phyloP scores from a whole-genome alignment of 2,797 vertebrate species.

The Cyprinella venusta region DNA sequence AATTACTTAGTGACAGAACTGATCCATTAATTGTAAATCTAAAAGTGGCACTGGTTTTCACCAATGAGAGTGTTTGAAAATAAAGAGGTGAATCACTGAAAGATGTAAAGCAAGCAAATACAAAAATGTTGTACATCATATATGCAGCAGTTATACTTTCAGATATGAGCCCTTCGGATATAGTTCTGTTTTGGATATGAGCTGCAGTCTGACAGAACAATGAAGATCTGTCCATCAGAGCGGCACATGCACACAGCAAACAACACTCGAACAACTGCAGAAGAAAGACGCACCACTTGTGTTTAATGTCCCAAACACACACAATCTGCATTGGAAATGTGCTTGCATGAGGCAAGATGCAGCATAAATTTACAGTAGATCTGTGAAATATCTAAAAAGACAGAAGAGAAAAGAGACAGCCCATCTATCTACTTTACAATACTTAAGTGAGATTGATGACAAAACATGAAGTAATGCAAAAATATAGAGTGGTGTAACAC shows the following conservation, averaged over 20 bases:
- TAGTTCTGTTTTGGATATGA: neutral
- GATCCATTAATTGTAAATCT: neutral
- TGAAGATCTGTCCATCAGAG: neutral
- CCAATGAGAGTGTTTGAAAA: neutral
- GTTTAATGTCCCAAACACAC: constrained; percentile 38
- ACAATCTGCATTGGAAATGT: constrained; percentile 20
- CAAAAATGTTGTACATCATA: neutral
- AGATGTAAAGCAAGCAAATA: neutral
- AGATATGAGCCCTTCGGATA: neutral
- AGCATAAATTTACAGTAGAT: constrained; percentile 42
- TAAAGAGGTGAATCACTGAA: neutral
- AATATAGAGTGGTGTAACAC: neutral
- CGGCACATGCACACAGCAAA: neutral
- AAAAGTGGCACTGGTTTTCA: neutral
- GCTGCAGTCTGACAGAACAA: constrained; percentile 3
- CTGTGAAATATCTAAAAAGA: constrained; percentile 41
- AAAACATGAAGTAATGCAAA: neutral
- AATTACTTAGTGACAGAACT: neutral
- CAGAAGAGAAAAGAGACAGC: neutral
- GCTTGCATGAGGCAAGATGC: neutral
- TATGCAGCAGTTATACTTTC: neutral
- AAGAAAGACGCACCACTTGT: neutral
- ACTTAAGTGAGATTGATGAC: neutral
- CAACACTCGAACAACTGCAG: constrained; percentile 2
- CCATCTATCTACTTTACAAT: neutral